Conservation (phyloP, 2,113 vertebrate genomes). For the Bambusicola thoracicus region DNA sequence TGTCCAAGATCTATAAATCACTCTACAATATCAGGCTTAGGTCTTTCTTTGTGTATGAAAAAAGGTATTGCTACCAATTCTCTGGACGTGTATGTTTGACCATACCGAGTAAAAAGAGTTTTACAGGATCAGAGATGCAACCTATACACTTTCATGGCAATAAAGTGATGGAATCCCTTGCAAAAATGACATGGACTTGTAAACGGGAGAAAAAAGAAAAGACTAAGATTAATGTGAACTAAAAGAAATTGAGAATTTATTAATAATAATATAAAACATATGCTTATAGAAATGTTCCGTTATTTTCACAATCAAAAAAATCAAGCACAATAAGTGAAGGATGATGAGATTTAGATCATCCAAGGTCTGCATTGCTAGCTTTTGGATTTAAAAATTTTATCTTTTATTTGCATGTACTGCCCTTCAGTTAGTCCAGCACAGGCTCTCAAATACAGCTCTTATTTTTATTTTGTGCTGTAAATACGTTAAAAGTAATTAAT, state of each 20-base stretch:
- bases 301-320: neutral
- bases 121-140: neutral
- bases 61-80: neutral
- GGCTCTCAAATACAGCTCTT: rapidly evolving
- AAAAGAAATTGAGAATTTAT: neutral
- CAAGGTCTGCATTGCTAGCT: neutral
- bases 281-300: neutral
- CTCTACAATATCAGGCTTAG: neutral
- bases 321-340: neutral
- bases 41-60: neutral
- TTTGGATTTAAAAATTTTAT: no score
- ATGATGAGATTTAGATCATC: neutral
- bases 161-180: neutral
- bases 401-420: neutral
- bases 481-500: neutral
- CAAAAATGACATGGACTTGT: neutral
- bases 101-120: neutral
- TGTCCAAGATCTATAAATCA: neutral
- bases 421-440: neutral
- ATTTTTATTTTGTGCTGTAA: neutral
- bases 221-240: neutral
- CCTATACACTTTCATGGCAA: neutral
- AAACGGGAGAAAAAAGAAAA: neutral
- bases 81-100: neutral
- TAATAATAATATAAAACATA: neutral